Conservation (phyloP, 1,140 invertebrate genomes). For the Arion vulgaris region DNA sequence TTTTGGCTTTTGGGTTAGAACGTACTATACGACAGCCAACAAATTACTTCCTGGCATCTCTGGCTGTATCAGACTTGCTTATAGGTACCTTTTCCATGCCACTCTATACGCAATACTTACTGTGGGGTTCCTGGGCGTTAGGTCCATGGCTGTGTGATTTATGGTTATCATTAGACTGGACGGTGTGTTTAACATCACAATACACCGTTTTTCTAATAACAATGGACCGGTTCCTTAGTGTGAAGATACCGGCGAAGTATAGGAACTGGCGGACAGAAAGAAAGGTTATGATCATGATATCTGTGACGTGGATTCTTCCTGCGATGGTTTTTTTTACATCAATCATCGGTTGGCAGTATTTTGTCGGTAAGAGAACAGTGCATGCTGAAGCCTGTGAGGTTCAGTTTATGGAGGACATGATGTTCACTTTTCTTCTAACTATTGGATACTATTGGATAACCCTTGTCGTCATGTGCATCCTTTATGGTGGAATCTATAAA, state of each 20-base stretch:
- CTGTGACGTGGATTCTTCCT: conserved; percentile 95
- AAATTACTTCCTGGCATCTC: conserved; percentile 99
- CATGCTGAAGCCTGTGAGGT: conserved; percentile 93
- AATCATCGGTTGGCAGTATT: conserved; percentile 99
- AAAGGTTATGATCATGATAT: conserved; percentile 88
- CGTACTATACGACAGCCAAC: conserved; percentile 97
- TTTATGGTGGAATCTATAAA: conserved; percentile 98
- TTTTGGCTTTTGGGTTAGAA: conserved; percentile 97
- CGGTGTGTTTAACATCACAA: conserved; percentile 98
- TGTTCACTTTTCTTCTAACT: conserved; percentile 98
- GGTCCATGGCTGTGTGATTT: conserved; percentile 96
- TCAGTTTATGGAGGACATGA: conserved; percentile 97
- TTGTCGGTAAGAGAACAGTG: conserved; percentile 83
- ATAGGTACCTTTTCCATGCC: conserved; percentile 93
- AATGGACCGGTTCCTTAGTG: conserved; percentile 98
- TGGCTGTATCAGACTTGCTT: conserved; percentile 97
- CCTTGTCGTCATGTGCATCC: conserved; percentile 70
- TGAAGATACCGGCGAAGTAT: conserved; percentile 98
- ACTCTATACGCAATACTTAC: conserved; percentile 95
- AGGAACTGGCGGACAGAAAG: conserved; percentile 94
- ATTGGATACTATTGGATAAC: conserved; percentile 99
- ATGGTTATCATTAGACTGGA: conserved; percentile 99
- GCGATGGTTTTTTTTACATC: conserved; percentile 97
- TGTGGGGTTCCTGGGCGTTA: conserved; percentile 97
- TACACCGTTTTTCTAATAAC: conserved; percentile 99